phyloP scores from a whole-genome alignment of 2,113 vertebrate genomes.

The Butorides virescens region DNA sequence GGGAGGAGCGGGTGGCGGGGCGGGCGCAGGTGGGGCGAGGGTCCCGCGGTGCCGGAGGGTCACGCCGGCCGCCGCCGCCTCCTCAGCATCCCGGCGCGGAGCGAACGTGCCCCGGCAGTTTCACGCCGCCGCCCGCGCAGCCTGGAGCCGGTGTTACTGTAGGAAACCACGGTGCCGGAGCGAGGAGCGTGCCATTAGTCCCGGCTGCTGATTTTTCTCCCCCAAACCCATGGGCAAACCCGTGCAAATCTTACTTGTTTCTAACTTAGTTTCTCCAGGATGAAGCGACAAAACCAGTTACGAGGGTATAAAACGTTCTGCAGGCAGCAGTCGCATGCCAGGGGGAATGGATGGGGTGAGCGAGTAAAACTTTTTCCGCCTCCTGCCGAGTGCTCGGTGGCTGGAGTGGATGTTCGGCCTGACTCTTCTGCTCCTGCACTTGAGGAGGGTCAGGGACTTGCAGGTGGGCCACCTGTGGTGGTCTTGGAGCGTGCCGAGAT shows the following conservation, averaged over 20 bases:
- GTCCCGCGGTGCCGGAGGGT: background rate
- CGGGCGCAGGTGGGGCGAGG: background rate
- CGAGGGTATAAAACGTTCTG: background rate
- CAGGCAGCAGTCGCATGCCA: background rate
- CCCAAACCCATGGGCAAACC: background rate
- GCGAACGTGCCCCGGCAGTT: background rate
- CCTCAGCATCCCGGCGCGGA: background rate
- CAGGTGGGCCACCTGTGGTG: background rate
- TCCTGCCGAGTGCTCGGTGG: accelerated
- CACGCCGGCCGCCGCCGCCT: accelerated
- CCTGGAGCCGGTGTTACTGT: background rate
- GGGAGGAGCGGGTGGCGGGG: background rate
- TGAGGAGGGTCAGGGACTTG: background rate
- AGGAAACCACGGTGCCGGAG: accelerated
- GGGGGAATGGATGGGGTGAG: background rate
- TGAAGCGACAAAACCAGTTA: background rate
- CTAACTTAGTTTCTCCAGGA: background rate
- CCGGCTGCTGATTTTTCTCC: background rate
- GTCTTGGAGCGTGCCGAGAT: background rate
- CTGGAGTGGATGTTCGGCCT: background rate
- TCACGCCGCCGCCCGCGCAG: background rate
- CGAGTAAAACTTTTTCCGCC: background rate
- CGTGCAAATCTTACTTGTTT: background rate
- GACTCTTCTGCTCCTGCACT: background rate
- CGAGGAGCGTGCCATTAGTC: accelerated